These are phyloP conservation scores for Atta cephalotes DNA, from an alignment of 1,140 invertebrate species.

Conservation along the genomic window DNA sequence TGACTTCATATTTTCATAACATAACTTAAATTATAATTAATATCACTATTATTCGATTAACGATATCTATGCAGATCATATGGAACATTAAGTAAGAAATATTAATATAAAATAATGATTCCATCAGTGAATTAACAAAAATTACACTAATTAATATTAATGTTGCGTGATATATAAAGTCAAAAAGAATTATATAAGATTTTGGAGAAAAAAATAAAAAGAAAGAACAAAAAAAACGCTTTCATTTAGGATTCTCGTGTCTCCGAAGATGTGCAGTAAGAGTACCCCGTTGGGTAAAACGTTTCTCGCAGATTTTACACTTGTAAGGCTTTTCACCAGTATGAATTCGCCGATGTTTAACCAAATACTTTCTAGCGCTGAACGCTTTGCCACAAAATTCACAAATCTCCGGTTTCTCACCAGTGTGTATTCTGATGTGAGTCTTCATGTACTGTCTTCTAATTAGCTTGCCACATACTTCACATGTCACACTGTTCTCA, in stretches of 20 bases:
- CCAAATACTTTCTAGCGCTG: slow-evolving; percentile 89
- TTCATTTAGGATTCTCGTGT: slow-evolving; percentile 63
- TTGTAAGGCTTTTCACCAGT: slow-evolving; percentile 83
- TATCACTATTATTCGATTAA: slow-evolving; percentile 6
- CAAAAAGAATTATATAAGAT: neutral
- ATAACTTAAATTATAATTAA: neutral
- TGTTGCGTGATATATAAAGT: neutral
- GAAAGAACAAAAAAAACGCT: neutral
- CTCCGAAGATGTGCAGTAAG: slow-evolving; percentile 81
- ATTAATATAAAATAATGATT: slow-evolving; percentile 7
- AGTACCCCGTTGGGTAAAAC: slow-evolving; percentile 87
- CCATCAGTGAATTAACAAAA: neutral
- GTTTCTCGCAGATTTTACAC: slow-evolving; percentile 85
- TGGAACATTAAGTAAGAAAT: neutral
- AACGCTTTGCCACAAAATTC: slow-evolving; percentile 89
- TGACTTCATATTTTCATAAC: neutral
- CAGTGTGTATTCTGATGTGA: slow-evolving; percentile 92
- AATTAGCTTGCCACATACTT: slow-evolving; percentile 87
- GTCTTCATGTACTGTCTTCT: slow-evolving; percentile 87
- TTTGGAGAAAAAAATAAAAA: slow-evolving; percentile 3
- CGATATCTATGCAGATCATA: neutral
- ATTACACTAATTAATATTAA: neutral
- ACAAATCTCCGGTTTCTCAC: slow-evolving; percentile 88
- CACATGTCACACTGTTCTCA: slow-evolving; percentile 87
- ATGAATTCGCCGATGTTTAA: slow-evolving; percentile 82